Evolutionary conservation across 2,888 invertebrate genomes (phyloP), one percentile per base, ranked within the genome.

Genomic region (Drosophila tanythrix): DNA sequence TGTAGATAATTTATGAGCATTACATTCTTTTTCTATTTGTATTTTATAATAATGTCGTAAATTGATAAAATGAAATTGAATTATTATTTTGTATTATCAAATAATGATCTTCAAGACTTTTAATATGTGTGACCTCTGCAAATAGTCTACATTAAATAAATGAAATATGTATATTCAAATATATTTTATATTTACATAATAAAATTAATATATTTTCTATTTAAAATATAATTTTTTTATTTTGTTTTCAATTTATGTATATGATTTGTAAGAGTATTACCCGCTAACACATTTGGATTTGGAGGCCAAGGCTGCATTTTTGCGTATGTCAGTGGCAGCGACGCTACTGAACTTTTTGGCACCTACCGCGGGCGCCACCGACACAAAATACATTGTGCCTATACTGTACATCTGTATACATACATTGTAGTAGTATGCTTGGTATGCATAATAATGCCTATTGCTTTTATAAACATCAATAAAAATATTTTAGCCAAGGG

Each of bases 251-350:
- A 51, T 51, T 35, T 43, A 43, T 43, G 27, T 40, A 35, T 38
- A 10, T 18, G 33, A 33, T 38, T 43, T 25, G 52, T 57, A 18
- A 38, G 46, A 56, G 21, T 46, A 61, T 57, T 60, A 59, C 36
- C 56, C 40, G 29, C 58, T 61, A 64, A 43, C 55, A 46, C 53
- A 78, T 58, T 70, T 76, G 70, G 65, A 60, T 82, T 84, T 86
- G 79, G 81, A 82, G 90, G 90, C 82, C 90, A 90, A 89, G 87
- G 89, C 70, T 76, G 56, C 35, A 48, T 18, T 61, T 70, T 55
- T 59, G 59, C 66, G 61, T 81, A 55, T 62, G 67, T 76, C 68
- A 69, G 38, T 66, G 63, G 50, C 65, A 63, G 57, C 68, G 38
- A 52, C 65, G 65, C 60, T 70, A 55, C 60, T 75, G 80, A 79